A percentile compares a stretch with the other conserved stretches of the same genome.
Evolutionary conservation across 2,797 vertebrate species (phyloP).

Genomic region (Furcifer pardalis): DNA sequence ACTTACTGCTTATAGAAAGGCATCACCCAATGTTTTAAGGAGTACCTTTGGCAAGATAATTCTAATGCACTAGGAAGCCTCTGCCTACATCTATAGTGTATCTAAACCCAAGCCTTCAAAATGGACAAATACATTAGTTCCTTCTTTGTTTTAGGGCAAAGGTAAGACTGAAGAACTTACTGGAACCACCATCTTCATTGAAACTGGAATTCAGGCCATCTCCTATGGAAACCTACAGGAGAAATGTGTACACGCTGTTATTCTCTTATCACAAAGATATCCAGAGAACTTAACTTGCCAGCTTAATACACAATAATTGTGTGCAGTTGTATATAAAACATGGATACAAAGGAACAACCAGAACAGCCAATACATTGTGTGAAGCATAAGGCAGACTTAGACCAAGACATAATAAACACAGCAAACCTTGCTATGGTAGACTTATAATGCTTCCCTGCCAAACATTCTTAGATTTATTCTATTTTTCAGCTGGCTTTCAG

Average conservation of each 20-base stretch:
- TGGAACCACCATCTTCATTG: constrained; percentile 65
- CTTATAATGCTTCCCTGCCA: neutral
- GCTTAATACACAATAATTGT: constrained; percentile 38
- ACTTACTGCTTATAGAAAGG: too few species aligned
- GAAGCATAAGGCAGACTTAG: constrained; percentile 39
- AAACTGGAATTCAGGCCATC: constrained; percentile 60
- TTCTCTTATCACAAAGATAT: constrained; percentile 57
- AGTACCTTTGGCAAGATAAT: too few species aligned
- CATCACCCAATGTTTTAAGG: too few species aligned
- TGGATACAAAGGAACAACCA: constrained; percentile 34
- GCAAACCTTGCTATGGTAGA: constrained; percentile 27
- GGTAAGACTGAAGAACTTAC: constrained; percentile 59
- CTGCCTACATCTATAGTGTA: neutral
- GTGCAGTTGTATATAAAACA: neutral
- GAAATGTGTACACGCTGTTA: constrained; percentile 40
- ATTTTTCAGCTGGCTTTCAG: neutral
- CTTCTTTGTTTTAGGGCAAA: neutral
- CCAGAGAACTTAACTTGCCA: constrained; percentile 45
- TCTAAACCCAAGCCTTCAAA: neutral
- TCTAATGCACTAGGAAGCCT: neutral
- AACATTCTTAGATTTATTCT: neutral
- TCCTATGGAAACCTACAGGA: constrained; percentile 67
- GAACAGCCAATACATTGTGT: constrained; percentile 52
- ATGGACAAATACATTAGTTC: neutral
- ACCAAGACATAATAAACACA: constrained; percentile 25